phyloP scores from a whole-genome alignment of 35 echinoderm and acorn worm species.

The Amphiura filiformis region DNA sequence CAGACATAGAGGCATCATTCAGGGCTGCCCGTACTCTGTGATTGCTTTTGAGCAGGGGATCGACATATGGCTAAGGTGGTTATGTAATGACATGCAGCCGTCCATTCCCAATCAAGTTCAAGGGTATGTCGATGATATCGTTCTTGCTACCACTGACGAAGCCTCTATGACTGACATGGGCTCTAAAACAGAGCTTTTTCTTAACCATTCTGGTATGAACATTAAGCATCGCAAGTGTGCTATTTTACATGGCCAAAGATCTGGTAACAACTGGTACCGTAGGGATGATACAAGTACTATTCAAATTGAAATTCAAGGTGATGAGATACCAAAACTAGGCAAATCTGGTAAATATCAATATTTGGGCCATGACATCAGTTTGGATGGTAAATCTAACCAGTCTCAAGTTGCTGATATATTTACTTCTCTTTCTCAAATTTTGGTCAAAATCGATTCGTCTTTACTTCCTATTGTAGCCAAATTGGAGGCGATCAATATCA shows the following conservation, averaged over 20 bases:
- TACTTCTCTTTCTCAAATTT: no score
- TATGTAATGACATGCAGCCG: not conserved
- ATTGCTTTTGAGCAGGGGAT: slow-evolving; percentile 1
- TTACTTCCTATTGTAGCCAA: no score
- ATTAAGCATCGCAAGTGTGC: not conserved
- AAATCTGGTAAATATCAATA: slow-evolving; percentile 10
- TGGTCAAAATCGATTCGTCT: no score
- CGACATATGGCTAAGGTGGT: not conserved
- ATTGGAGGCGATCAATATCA: no score
- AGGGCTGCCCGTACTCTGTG: not conserved
- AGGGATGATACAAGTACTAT: not conserved
- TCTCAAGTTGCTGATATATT: no score
- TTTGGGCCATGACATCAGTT: no score
- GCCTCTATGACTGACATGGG: not conserved
- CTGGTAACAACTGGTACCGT: not conserved
- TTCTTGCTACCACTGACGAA: not conserved
- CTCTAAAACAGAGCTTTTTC: not conserved
- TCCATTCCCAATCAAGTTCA: not conserved
- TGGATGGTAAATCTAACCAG: no score
- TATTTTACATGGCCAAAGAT: not conserved
- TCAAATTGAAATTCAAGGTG: not conserved
- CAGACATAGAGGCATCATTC: not conserved
- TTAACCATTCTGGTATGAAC: not conserved
- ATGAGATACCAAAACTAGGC: not conserved
- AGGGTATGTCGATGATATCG: not conserved